A percentile compares a stretch with the other conserved stretches of the same genome.
These are phyloP conservation scores for Habrosyne pyritoides DNA, from an alignment of 2,888 invertebrate species.

Conservation along the genomic window DNA sequence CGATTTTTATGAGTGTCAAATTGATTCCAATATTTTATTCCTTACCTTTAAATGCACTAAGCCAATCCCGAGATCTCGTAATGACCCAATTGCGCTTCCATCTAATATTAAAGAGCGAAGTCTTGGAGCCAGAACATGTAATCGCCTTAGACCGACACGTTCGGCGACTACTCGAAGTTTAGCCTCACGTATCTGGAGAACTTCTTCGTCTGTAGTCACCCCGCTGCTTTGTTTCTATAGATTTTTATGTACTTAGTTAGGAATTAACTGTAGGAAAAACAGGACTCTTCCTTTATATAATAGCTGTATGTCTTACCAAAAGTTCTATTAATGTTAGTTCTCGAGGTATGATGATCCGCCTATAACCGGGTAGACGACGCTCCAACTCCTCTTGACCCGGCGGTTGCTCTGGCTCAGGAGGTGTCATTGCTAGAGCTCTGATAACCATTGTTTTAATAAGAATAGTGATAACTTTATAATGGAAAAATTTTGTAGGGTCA, in stretches of 20 bases:
- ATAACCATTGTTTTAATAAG: neutral
- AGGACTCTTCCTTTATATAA: neutral
- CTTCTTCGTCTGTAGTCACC: slow-evolving; percentile 69
- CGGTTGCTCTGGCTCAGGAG: slow-evolving; percentile 74
- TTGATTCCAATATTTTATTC: neutral
- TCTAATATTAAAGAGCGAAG: slow-evolving; percentile 85
- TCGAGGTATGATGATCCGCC: slow-evolving; percentile 81
- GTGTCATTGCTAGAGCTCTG: slow-evolving; percentile 73
- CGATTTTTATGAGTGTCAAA: no score
- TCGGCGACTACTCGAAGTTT: slow-evolving; percentile 86
- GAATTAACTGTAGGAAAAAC: no score
- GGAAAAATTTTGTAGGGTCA: no score
- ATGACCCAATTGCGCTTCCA: slow-evolving; percentile 86
- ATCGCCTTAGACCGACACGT: slow-evolving; percentile 85
- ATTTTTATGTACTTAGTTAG: no score
- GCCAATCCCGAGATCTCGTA: slow-evolving; percentile 87
- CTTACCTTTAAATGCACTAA: slow-evolving; percentile 82
- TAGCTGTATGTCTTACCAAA: slow-evolving; percentile 63
- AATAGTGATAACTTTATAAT: neutral
- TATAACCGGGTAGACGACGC: slow-evolving; percentile 76
- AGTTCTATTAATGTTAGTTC: slow-evolving; percentile 85
- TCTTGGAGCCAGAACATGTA: slow-evolving; percentile 85
- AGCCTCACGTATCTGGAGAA: slow-evolving; percentile 79
- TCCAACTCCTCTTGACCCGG: slow-evolving; percentile 75
- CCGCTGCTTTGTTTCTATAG: slow-evolving; percentile 76